phyloP scores from a whole-genome alignment of 1,140 invertebrate genomes.

The Frieseomelitta varia region DNA sequence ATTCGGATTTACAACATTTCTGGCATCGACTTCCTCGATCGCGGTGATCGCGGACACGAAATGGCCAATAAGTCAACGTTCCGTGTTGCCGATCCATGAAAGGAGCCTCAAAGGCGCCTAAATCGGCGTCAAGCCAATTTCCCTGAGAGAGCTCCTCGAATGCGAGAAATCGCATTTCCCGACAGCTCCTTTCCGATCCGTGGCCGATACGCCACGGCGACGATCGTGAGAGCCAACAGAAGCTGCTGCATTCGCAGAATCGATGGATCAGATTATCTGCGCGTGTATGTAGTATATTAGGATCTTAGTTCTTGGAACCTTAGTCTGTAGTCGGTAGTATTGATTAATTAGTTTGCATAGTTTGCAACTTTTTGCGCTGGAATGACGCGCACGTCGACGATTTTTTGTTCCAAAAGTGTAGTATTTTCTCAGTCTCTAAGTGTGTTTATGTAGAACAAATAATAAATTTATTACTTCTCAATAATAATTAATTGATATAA shows the following conservation, averaged over 20 bases:
- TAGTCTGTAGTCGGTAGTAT: background rate
- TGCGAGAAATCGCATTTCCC: constrained; percentile 35
- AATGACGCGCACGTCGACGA: too few relatives aligned
- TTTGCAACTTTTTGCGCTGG: too few relatives aligned
- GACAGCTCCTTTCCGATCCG: constrained; percentile 18
- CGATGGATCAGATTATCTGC: background rate
- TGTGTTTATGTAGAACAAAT: too few relatives aligned
- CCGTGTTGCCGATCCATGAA: constrained; percentile 3
- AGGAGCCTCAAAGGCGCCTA: constrained; percentile 40
- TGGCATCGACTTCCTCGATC: background rate
- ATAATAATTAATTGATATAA: too few relatives aligned
- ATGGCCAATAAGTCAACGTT: constrained; percentile 26
- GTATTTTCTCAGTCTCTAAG: too few relatives aligned
- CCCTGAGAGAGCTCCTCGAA: background rate
- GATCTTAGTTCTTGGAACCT: background rate
- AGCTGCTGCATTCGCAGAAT: background rate
- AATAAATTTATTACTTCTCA: too few relatives aligned
- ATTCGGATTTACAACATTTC: background rate
- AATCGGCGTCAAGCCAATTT: constrained; percentile 23
- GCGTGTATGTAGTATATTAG: background rate
- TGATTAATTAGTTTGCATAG: background rate
- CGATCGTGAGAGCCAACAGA: constrained; percentile 38
- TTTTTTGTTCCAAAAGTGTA: too few relatives aligned
- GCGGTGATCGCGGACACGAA: background rate
- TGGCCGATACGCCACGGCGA: constrained; percentile 9